Evolutionary conservation across 2,113 vertebrate species (phyloP).

Genomic region (Nyctibius bracteatus): DNA sequence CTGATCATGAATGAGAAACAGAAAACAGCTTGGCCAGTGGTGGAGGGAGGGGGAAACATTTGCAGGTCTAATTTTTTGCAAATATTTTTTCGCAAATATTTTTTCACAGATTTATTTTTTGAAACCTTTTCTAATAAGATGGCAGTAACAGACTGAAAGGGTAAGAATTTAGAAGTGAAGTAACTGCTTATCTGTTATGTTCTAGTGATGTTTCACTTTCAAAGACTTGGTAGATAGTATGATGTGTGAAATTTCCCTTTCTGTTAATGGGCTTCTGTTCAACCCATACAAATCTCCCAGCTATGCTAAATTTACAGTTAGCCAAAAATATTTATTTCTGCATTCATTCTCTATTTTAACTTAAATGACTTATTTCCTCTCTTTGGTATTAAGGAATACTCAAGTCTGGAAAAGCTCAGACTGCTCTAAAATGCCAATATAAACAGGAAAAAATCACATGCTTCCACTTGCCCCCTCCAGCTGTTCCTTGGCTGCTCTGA

Average conservation of each 20-base stretch:
- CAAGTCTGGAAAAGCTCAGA: slow-evolving; percentile 17
- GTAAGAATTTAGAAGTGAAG: neutral
- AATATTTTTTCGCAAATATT: neutral
- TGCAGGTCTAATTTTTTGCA: neutral
- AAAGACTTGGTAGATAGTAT: neutral
- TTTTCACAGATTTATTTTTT: neutral
- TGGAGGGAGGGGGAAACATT: neutral
- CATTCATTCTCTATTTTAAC: neutral
- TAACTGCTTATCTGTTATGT: neutral
- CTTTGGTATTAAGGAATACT: neutral
- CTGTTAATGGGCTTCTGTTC: neutral
- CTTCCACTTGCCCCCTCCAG: neutral
- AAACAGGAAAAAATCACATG: slow-evolving; percentile 17
- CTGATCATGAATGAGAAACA: neutral
- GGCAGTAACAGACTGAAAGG: neutral
- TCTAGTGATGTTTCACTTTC: neutral
- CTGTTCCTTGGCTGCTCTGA: slow-evolving; percentile 5
- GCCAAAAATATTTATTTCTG: neutral
- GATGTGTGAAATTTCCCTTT: neutral
- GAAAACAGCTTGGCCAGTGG: neutral
- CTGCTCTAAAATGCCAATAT: neutral
- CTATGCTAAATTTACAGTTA: neutral
- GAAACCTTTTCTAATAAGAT: neutral
- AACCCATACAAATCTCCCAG: neutral
- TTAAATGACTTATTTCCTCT: slow-evolving; percentile 5